These are phyloP conservation scores for Conistra vaccinii DNA, from an alignment of 2,888 invertebrate genomes.

Conservation along the genomic window DNA sequence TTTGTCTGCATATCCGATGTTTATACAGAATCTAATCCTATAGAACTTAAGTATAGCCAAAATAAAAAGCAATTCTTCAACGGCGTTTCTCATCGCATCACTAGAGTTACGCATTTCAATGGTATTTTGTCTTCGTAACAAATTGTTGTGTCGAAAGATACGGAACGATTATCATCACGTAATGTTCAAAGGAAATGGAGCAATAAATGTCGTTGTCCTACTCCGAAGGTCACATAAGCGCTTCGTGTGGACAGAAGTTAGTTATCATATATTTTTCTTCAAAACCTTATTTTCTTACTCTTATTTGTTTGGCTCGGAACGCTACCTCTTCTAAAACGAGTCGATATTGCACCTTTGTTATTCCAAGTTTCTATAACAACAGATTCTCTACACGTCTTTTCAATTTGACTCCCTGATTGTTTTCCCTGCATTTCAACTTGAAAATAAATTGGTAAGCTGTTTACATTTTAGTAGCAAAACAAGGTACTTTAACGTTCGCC, in stretches of 20 bases:
- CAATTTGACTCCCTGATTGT: slow-evolving; percentile 66
- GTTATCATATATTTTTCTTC: slow-evolving; percentile 49
- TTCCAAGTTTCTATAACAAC: slow-evolving; percentile 64
- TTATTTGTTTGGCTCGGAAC: slow-evolving; percentile 61
- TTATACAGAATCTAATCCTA: slow-evolving; percentile 45
- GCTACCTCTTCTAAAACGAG: slow-evolving; percentile 55
- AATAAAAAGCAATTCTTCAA: slow-evolving; percentile 40
- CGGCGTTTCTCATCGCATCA: slow-evolving; percentile 10
- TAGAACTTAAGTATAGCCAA: slow-evolving; percentile 32
- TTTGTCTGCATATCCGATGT: slow-evolving; percentile 48
- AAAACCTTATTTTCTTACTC: slow-evolving; percentile 51
- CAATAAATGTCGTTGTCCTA: slow-evolving; percentile 54
- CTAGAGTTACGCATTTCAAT: slow-evolving; percentile 45
- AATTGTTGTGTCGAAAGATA: slow-evolving; percentile 48
- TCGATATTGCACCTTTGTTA: slow-evolving; percentile 68
- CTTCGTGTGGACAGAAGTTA: slow-evolving; percentile 29
- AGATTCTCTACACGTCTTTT: slow-evolving; percentile 65
- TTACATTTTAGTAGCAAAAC: slow-evolving; percentile 57
- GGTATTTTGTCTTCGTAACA: slow-evolving; percentile 51
- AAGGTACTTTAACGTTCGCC: slow-evolving; percentile 39
- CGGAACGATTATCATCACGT: slow-evolving; percentile 53
- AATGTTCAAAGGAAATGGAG: slow-evolving; percentile 58
- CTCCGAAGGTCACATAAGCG: slow-evolving; percentile 54
- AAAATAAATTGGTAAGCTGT: slow-evolving; percentile 59
- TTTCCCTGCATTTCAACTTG: slow-evolving; percentile 52